Evolutionary conservation across 2,888 invertebrate genomes (phyloP).

Genomic region (Apamea epomidion): DNA sequence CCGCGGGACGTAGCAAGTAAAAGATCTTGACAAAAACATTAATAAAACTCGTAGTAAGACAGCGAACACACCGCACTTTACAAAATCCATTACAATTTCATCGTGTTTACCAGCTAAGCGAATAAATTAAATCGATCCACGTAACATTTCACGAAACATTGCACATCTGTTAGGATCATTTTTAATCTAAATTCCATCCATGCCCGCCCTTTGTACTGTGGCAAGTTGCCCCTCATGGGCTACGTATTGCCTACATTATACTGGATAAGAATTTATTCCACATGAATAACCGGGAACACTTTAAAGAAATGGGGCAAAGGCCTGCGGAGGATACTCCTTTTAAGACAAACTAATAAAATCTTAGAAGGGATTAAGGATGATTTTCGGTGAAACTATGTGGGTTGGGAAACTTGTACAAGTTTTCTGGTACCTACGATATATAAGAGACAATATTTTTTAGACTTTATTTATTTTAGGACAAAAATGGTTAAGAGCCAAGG

Average conservation of each 20-base stretch:
- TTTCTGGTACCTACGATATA: conserved; percentile 25
- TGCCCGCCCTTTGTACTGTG: conserved; percentile 80
- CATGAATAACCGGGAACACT: conserved; percentile 74
- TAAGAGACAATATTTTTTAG: conserved; percentile 24
- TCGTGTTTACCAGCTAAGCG: conserved; percentile 23
- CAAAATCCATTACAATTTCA: conserved; percentile 46
- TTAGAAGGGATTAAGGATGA: conserved; percentile 56
- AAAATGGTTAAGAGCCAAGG: background rate
- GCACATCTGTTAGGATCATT: conserved; percentile 82
- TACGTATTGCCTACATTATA: conserved; percentile 75
- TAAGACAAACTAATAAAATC: conserved; percentile 64
- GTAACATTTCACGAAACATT: conserved; percentile 82
- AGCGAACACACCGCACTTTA: background rate
- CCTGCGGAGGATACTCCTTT: conserved; percentile 48
- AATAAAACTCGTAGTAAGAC: background rate
- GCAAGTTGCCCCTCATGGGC: conserved; percentile 71
- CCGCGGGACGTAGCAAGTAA: no score
- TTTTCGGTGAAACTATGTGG: conserved; percentile 51
- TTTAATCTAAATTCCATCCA: conserved; percentile 86
- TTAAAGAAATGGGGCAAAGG: conserved; percentile 70
- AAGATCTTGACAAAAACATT: background rate
- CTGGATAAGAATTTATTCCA: conserved; percentile 81
- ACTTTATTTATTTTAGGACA: conserved; percentile 30
- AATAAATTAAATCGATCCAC: conserved; percentile 70
- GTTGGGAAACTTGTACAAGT: conserved; percentile 32